phyloP scores from a whole-genome alignment of 2,113 vertebrate species.

The Anarhynchus alexandrinus region DNA sequence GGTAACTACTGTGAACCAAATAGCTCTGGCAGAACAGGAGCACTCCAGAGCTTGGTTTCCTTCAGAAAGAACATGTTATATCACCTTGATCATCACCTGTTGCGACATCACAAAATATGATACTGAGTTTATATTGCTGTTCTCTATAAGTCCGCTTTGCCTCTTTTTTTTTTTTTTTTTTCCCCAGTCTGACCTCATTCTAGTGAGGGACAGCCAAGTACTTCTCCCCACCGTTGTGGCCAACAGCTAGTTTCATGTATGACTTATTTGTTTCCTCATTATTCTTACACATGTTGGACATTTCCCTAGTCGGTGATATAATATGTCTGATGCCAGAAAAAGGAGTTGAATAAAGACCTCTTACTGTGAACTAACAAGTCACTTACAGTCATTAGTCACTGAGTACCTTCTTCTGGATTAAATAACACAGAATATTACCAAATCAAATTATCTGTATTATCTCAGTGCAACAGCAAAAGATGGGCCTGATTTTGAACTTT shows the following conservation, averaged over 20 bases:
- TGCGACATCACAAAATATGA: not conserved
- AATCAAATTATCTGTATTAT: not conserved
- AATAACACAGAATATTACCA: not conserved
- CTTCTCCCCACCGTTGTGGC: not conserved
- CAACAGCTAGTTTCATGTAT: not conserved
- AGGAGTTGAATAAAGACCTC: not conserved
- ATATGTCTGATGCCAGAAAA: not conserved
- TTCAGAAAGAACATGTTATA: constrained; percentile 27
- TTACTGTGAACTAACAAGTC: not conserved
- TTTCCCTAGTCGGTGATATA: not conserved
- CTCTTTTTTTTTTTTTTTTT: not conserved
- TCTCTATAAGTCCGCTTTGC: not conserved
- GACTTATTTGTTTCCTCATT: not conserved
- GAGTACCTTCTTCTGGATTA: not conserved
- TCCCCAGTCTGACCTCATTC: not conserved
- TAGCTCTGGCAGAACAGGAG: not conserved
- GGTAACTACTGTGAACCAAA: not conserved
- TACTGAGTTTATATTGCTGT: not conserved
- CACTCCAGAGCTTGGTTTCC: not conserved
- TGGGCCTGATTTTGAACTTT: not conserved
- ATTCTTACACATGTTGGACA: not conserved
- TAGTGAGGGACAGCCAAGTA: not conserved
- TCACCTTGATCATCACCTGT: constrained; percentile 1
- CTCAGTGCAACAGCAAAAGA: not conserved
- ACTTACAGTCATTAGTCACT: not conserved